Percentiles rank a stretch among this genome's conserved stretches.
These are phyloP conservation scores for Clarias fuscus DNA, from an alignment of 2,797 vertebrate genomes.

Conservation along the genomic window DNA sequence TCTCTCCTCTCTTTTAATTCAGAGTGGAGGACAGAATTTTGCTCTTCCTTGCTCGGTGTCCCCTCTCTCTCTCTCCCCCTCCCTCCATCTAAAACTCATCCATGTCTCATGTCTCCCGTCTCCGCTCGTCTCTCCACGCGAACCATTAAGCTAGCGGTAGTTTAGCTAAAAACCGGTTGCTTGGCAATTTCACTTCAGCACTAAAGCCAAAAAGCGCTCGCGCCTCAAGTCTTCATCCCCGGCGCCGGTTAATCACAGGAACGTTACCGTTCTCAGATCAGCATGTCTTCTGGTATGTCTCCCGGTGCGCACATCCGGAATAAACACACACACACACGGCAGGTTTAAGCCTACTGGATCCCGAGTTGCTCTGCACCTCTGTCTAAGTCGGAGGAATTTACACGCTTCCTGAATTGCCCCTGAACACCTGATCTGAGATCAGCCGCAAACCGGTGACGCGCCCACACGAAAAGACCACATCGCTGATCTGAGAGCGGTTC, in stretches of 20 bases:
- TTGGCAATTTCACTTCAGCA: not conserved
- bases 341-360: not conserved
- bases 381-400: not conserved
- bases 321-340: constrained; percentile 10
- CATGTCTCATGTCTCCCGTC: not conserved
- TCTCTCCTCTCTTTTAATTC: not conserved
- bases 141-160: not conserved
- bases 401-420: constrained; percentile 42
- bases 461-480: not conserved
- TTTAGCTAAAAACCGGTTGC: constrained; percentile 8
- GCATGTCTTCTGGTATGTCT: not conserved
- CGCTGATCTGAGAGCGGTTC: constrained; percentile 15
- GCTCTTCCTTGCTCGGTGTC: not conserved
- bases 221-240: not conserved
- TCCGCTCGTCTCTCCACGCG: not conserved
- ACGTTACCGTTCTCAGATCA: constrained; percentile 7
- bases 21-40: not conserved
- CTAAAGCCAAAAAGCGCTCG: not conserved
- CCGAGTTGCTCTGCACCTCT: not conserved
- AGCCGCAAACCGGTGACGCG: too few species aligned
- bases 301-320: not conserved
- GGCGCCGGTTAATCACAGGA: not conserved
- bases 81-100: not conserved
- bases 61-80: not conserved
- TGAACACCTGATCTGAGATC: constrained; percentile 29